Evolutionary conservation across 2,888 invertebrate genomes (phyloP).

Genomic region (Trissoscelio sp.): DNA sequence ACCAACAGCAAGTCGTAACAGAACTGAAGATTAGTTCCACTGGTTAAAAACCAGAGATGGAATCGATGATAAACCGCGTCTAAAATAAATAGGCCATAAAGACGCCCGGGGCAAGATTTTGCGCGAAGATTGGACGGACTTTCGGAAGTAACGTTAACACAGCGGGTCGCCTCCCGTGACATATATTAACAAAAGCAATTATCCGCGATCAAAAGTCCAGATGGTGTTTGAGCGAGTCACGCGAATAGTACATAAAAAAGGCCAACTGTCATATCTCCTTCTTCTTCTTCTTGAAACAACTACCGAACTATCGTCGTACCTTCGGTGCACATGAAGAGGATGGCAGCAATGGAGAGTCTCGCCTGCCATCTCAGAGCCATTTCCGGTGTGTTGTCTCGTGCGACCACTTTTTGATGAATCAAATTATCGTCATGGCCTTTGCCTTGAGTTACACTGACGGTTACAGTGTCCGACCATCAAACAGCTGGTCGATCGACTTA

Average conservation of each 20-base stretch:
- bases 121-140: neutral
- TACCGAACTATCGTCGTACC: conserved; percentile 74
- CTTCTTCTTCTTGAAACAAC: no score
- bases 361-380: conserved; percentile 83
- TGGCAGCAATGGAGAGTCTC: conserved; percentile 82
- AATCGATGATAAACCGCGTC: neutral
- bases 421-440: conserved; percentile 70
- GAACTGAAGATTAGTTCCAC: no score
- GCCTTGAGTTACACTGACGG: neutral
- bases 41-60: no score
- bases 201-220: neutral
- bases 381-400: conserved; percentile 74
- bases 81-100: conserved; percentile 10
- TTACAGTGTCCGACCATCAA: neutral
- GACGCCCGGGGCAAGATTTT: neutral
- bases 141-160: neutral
- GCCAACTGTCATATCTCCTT: neutral
- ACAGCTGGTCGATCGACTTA: conserved; percentile 1
- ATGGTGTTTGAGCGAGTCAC: neutral
- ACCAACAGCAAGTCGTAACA: no score
- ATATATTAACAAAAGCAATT: neutral
- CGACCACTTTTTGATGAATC: conserved; percentile 71
- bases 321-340: conserved; percentile 83
- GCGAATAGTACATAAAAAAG: neutral
- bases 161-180: neutral